A percentile compares a stretch with the other conserved stretches of the same genome.
Conservation (phyloP, 2,888 invertebrate genomes). For the Acrobasis consociella region DNA sequence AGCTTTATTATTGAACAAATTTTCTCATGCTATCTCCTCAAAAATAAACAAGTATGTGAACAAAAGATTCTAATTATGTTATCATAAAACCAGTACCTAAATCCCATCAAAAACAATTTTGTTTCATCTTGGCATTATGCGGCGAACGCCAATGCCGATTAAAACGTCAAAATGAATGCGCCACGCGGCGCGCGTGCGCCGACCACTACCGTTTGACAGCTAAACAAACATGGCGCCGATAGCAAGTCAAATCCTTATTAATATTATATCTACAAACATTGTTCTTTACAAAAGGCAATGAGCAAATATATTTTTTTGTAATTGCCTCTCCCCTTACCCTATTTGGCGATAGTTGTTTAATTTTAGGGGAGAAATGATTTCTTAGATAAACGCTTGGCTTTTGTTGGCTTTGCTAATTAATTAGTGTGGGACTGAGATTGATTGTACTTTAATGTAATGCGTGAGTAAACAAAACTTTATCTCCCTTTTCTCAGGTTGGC, state of each 20-base stretch:
- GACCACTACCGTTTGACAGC: slow-evolving; percentile 49
- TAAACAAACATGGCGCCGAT: slow-evolving; percentile 62
- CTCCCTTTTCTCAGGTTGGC: too few species aligned
- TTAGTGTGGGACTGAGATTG: slow-evolving; percentile 29
- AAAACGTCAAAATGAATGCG: slow-evolving; percentile 41
- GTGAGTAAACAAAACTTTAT: too few species aligned
- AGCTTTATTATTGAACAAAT: too few species aligned
- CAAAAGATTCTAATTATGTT: background rate
- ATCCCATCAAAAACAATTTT: slow-evolving; percentile 21
- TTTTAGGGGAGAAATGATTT: slow-evolving; percentile 40
- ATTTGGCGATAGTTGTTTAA: slow-evolving; percentile 46
- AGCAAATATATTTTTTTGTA: slow-evolving; percentile 59
- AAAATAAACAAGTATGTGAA: slow-evolving; percentile 1
- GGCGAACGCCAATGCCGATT: slow-evolving; percentile 44
- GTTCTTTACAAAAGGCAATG: slow-evolving; percentile 47
- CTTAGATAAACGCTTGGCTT: slow-evolving; percentile 38
- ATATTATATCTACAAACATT: slow-evolving; percentile 59
- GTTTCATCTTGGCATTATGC: slow-evolving; percentile 26
- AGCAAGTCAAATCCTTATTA: slow-evolving; percentile 61
- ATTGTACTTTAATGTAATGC: too few species aligned
- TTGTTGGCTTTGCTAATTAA: slow-evolving; percentile 30
- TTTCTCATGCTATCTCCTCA: background rate
- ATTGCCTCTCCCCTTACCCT: slow-evolving; percentile 50
- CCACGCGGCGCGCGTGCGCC: slow-evolving; percentile 52
- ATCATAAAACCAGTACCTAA: slow-evolving; percentile 25